These are phyloP conservation scores for Nymphalis polychloros DNA, from an alignment of 2,888 invertebrate species.

Conservation along the genomic window DNA sequence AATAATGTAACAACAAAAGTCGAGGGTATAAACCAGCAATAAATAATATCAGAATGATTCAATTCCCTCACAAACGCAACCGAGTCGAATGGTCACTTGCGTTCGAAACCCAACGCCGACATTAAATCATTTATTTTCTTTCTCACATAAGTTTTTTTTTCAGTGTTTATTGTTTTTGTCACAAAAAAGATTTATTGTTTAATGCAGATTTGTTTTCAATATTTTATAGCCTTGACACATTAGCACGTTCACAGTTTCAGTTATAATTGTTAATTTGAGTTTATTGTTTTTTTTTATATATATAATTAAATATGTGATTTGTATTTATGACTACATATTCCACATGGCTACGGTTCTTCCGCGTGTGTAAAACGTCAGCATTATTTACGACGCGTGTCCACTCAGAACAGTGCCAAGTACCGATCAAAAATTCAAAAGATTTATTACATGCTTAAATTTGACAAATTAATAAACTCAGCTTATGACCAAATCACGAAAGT, in stretches of 20 bases:
- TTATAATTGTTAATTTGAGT: slow-evolving; percentile 6
- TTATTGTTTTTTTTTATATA: neutral
- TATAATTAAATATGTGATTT: neutral
- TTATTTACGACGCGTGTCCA: slow-evolving; percentile 5
- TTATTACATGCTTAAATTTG: slow-evolving; percentile 7
- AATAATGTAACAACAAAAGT: neutral
- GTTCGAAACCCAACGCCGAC: slow-evolving; percentile 31
- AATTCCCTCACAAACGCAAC: slow-evolving; percentile 18
- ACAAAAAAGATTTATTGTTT: slow-evolving; percentile 49
- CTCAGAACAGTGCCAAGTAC: neutral
- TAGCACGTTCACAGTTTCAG: slow-evolving; percentile 35
- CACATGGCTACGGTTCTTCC: slow-evolving; percentile 1
- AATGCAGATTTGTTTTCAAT: slow-evolving; percentile 49
- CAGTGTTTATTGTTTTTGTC: slow-evolving; percentile 43
- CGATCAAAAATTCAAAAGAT: slow-evolving; percentile 6
- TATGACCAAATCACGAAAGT: neutral
- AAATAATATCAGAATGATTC: slow-evolving; percentile 17
- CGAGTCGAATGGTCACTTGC: slow-evolving; percentile 33
- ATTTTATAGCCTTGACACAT: slow-evolving; percentile 38
- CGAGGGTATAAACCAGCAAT: neutral
- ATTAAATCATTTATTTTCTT: slow-evolving; percentile 39
- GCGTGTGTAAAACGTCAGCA: neutral
- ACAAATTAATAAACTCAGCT: slow-evolving; percentile 4
- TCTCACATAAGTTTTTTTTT: slow-evolving; percentile 30
- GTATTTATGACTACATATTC: neutral